phyloP scores from a whole-genome alignment of 2,888 invertebrate species.

The Dromius quadrimaculatus region DNA sequence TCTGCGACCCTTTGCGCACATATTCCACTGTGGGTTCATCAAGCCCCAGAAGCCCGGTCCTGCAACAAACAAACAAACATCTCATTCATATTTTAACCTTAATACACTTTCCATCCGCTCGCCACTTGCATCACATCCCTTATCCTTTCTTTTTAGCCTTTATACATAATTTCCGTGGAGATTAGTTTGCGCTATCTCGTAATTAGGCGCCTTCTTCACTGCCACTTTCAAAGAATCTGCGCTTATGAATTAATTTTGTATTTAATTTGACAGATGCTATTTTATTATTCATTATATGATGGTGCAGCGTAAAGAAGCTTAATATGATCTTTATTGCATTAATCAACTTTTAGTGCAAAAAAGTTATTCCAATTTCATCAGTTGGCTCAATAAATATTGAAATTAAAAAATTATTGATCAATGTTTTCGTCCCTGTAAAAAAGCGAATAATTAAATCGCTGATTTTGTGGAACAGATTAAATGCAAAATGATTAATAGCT shows the following conservation, averaged over 20 bases:
- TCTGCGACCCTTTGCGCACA: conserved; percentile 95
- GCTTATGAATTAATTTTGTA: conserved; percentile 39
- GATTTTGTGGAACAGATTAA: conserved; percentile 29
- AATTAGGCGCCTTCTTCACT: conserved; percentile 39
- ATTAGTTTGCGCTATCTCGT: conserved; percentile 40
- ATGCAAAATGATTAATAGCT: conserved; percentile 22
- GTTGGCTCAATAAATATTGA: not conserved
- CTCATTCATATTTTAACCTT: conserved; percentile 49
- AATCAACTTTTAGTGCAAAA: conserved; percentile 2
- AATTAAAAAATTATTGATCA: not conserved
- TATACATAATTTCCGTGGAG: conserved; percentile 49
- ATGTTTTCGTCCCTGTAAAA: not conserved
- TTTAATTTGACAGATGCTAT: conserved; percentile 38
- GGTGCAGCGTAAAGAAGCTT: conserved; percentile 7
- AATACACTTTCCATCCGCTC: conserved; percentile 30
- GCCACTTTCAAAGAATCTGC: conserved; percentile 35
- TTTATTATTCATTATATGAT: conserved; percentile 29
- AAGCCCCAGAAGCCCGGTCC: conserved; percentile 99
- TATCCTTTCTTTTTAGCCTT: conserved; percentile 20
- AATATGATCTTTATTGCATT: conserved; percentile 9
- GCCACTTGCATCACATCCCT: conserved; percentile 5
- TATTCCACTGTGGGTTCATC: conserved; percentile 97
- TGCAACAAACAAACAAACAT: conserved; percentile 66
- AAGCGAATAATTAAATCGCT: conserved; percentile 12
- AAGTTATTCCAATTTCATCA: too few relatives aligned